Evolutionary conservation across 1,140 invertebrate species (phyloP).

Genomic region (Whitmania pigra): DNA sequence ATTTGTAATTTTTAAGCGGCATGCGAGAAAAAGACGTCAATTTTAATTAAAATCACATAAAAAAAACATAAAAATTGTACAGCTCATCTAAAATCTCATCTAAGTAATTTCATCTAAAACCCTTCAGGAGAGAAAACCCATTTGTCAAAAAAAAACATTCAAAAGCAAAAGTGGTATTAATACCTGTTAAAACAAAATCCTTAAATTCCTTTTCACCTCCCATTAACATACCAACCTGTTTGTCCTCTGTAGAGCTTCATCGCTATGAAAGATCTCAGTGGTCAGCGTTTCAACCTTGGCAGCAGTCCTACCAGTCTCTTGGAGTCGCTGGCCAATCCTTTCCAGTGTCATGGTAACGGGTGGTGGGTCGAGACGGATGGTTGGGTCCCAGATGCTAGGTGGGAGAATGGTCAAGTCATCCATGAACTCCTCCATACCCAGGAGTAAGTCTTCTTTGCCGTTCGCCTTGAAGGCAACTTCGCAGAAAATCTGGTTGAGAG

Average conservation of each 20-base stretch:
- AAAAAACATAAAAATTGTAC: no score
- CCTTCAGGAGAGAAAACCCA: no score
- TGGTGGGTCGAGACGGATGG: constrained; percentile 92
- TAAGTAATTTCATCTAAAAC: no score
- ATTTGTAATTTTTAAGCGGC: no score
- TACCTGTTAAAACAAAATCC: no score
- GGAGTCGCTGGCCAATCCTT: background rate
- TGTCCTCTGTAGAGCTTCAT: background rate
- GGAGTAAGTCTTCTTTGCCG: constrained; percentile 67
- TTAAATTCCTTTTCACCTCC: no score
- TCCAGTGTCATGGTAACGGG: constrained; percentile 62
- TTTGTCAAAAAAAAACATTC: no score
- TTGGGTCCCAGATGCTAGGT: constrained; percentile 89
- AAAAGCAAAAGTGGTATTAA: no score
- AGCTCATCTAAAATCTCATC: no score
- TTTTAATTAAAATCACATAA: no score
- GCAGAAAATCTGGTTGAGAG: constrained; percentile 57
- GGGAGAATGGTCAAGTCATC: constrained; percentile 88
- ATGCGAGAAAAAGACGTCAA: no score
- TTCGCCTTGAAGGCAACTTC: constrained; percentile 76
- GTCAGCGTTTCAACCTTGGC: constrained; percentile 10
- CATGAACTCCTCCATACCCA: constrained; percentile 85
- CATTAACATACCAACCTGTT: background rate
- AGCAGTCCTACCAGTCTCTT: background rate
- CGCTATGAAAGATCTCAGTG: background rate